Evolutionary conservation across 2,797 vertebrate genomes (phyloP).

Genomic region (Gephyroberyx darwinii): DNA sequence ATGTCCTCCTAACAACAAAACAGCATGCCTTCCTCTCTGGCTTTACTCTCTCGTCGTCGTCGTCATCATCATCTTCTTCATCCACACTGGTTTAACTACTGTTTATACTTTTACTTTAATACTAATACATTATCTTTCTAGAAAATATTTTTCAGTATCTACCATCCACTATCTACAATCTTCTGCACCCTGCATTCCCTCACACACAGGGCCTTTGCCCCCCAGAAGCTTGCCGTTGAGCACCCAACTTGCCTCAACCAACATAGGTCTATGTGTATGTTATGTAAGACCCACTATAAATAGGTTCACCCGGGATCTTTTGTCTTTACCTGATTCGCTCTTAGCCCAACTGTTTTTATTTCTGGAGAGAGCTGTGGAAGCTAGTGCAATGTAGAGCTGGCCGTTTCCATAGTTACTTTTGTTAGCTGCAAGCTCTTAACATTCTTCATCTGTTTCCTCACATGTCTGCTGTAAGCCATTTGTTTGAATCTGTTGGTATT

Average conservation of each 20-base stretch:
- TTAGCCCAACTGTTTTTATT: slow-evolving; percentile 89
- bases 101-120: slow-evolving; percentile 38
- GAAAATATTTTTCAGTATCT: slow-evolving; percentile 47
- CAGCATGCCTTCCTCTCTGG: slow-evolving; percentile 35
- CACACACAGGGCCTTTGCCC: slow-evolving; percentile 41
- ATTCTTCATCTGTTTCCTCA: slow-evolving; percentile 85
- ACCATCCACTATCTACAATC: slow-evolving; percentile 41
- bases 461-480: slow-evolving; percentile 79
- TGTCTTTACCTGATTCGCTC: slow-evolving; percentile 90
- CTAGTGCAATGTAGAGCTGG: slow-evolving; percentile 84
- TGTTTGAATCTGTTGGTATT: slow-evolving; percentile 76
- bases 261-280: slow-evolving; percentile 81
- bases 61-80: slow-evolving; percentile 16
- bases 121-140: slow-evolving; percentile 18
- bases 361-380: slow-evolving; percentile 86
- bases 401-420: slow-evolving; percentile 91
- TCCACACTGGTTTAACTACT: slow-evolving; percentile 51
- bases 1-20: slow-evolving; percentile 45
- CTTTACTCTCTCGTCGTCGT: slow-evolving; percentile 40
- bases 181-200: slow-evolving; percentile 38
- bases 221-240: slow-evolving; percentile 64
- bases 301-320: slow-evolving; percentile 88
- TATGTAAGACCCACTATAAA: slow-evolving; percentile 88
- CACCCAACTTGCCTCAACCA: slow-evolving; percentile 75
- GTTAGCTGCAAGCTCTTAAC: slow-evolving; percentile 84